Evolutionary conservation across 92 coral and sea anemone genomes (phyloP).

Genomic region (Epizoanthus rinbou): DNA sequence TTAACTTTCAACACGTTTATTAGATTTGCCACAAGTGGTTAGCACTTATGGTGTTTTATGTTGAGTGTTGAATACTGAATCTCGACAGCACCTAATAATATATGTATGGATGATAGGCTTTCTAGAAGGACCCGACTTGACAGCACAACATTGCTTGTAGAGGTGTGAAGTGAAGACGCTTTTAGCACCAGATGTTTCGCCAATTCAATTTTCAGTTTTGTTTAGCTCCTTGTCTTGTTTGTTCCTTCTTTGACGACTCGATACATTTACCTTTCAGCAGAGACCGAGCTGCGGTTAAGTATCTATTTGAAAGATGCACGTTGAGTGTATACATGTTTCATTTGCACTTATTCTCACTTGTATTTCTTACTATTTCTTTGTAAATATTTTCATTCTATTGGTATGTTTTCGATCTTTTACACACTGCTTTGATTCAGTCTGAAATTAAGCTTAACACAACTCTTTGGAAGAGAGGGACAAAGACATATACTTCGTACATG

Average conservation of each 20-base stretch:
- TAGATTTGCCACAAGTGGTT: conserved; percentile 12
- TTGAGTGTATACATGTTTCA: too few relatives aligned
- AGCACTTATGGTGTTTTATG: background rate
- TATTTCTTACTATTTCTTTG: too few relatives aligned
- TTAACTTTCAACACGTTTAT: conserved; percentile 19
- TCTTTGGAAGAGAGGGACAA: background rate
- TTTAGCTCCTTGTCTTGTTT: background rate
- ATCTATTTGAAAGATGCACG: background rate
- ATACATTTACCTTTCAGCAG: background rate
- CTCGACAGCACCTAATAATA: conserved; percentile 9
- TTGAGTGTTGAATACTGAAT: background rate
- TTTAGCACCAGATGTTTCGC: conserved; percentile 42
- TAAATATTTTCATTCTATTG: too few relatives aligned
- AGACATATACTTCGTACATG: background rate
- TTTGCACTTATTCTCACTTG: too few relatives aligned
- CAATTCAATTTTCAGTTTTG: background rate
- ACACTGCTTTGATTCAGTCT: too few relatives aligned
- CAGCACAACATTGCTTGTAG: background rate
- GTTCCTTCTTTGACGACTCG: background rate
- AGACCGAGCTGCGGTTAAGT: background rate
- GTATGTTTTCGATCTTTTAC: too few relatives aligned
- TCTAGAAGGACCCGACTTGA: background rate
- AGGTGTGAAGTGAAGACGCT: conserved; percentile 45
- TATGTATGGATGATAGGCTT: background rate
- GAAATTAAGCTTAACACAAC: too few relatives aligned